Evolutionary conservation across 2,113 vertebrate genomes (phyloP).

Genomic region (Tyto alba): DNA sequence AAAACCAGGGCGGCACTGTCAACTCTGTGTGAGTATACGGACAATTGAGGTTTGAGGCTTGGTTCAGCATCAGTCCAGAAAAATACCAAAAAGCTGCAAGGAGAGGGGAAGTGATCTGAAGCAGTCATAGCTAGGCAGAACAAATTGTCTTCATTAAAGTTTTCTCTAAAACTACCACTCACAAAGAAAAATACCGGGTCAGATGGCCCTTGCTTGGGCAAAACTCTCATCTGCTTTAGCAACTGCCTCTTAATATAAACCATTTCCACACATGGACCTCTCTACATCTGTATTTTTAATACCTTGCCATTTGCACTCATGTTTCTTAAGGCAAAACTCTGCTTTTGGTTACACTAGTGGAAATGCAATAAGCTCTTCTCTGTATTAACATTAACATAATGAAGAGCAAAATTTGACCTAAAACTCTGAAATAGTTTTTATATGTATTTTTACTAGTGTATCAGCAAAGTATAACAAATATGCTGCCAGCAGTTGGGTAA

Average conservation of each 20-base stretch:
- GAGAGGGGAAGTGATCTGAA: background rate
- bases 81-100: background rate
- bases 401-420: background rate
- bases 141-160: background rate
- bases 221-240: background rate
- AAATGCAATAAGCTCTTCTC: conserved; percentile 24
- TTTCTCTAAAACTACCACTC: background rate
- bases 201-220: background rate
- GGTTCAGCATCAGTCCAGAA: background rate
- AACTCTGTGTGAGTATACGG: fast-evolving
- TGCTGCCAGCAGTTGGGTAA: background rate
- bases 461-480: background rate
- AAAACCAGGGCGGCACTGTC: background rate
- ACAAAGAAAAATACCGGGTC: background rate
- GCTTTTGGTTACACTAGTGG: conserved; percentile 2
- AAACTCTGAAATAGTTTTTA: background rate
- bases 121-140: background rate
- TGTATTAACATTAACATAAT: background rate
- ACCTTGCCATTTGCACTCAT: conserved; percentile 24
- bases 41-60: background rate
- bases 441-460: background rate
- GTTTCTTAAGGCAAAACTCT: conserved; percentile 25
- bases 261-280: background rate
- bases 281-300: conserved; percentile 39
- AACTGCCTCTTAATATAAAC: conserved; percentile 19